Conservation (phyloP, 2,113 vertebrate species). For the Erythrolamprus reginae region DNA sequence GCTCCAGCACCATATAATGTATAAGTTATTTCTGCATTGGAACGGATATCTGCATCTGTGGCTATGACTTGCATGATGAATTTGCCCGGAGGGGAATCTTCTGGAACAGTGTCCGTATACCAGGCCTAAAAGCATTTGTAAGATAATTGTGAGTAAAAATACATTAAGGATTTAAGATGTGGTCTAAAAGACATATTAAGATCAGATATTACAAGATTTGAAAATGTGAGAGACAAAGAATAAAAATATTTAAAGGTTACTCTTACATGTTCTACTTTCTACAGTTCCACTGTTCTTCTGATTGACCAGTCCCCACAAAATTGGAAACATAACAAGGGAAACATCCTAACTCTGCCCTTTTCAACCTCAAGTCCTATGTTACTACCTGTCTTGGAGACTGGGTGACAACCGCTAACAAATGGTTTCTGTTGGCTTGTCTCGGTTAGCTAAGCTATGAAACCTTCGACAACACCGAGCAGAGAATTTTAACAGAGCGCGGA, state of each 20-base stretch:
- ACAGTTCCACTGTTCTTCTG: not conserved
- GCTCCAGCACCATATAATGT: slow-evolving; percentile 82
- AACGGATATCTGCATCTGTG: slow-evolving; percentile 90
- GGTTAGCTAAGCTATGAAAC: too few relatives aligned
- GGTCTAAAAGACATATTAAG: not conserved
- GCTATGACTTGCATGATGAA: slow-evolving; percentile 88
- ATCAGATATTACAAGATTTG: not conserved
- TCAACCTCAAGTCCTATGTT: not conserved
- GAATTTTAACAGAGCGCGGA: too few relatives aligned
- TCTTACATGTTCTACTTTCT: not conserved
- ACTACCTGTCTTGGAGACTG: not conserved
- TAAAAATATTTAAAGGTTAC: not conserved
- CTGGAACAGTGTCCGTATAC: slow-evolving; percentile 84
- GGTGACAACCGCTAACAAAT: not conserved
- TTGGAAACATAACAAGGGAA: not conserved
- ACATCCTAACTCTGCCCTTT: not conserved
- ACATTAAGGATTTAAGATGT: not conserved
- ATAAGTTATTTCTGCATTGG: slow-evolving; percentile 90
- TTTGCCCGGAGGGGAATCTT: slow-evolving; percentile 82
- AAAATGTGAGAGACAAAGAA: not conserved
- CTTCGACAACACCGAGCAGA: too few relatives aligned
- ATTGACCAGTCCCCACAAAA: not conserved
- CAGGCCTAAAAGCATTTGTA: slow-evolving; percentile 68
- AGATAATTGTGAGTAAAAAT: not conserved
- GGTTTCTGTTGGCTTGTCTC: too few relatives aligned